Conservation (phyloP, 1,140 invertebrate genomes). For the Goniozus legneri region DNA sequence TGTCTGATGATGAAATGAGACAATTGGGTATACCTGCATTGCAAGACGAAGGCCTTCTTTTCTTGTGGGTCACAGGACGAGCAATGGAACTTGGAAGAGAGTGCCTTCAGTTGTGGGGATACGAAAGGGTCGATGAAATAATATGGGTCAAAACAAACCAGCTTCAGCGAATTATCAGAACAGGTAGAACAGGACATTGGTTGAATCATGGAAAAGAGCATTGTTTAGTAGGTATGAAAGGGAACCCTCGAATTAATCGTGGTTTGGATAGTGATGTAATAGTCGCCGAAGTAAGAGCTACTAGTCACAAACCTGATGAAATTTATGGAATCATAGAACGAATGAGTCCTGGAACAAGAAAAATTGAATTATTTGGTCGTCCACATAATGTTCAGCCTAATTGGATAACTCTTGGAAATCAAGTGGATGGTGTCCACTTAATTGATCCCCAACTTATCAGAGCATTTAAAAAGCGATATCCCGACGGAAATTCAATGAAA, state of each 20-base stretch:
- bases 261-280: conserved; percentile 97
- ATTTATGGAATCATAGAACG: conserved; percentile 92
- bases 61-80: conserved; percentile 96
- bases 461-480: conserved; percentile 87
- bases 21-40: conserved; percentile 80
- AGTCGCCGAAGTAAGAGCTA: conserved; percentile 95
- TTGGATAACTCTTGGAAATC: conserved; percentile 96
- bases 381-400: conserved; percentile 98
- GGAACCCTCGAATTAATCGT: conserved; percentile 86
- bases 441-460: conserved; percentile 90
- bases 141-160: conserved; percentile 99
- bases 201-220: conserved; percentile 98
- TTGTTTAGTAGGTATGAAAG: conserved; percentile 95
- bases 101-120: conserved; percentile 90
- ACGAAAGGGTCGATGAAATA: conserved; percentile 93
- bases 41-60: conserved; percentile 94
- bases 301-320: conserved; percentile 97
- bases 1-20: conserved; percentile 98
- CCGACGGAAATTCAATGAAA: conserved; percentile 86
- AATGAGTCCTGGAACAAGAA: conserved; percentile 87
- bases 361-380: conserved; percentile 95
- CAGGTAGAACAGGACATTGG: conserved; percentile 96
- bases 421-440: conserved; percentile 90
- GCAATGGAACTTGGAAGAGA: conserved; percentile 96
- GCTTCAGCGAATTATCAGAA: conserved; percentile 93